Evolutionary conservation across 2,113 vertebrate genomes (phyloP), one percentile per base, ranked within the genome.

Genomic region (Paramisgurnus dabryanus): DNA sequence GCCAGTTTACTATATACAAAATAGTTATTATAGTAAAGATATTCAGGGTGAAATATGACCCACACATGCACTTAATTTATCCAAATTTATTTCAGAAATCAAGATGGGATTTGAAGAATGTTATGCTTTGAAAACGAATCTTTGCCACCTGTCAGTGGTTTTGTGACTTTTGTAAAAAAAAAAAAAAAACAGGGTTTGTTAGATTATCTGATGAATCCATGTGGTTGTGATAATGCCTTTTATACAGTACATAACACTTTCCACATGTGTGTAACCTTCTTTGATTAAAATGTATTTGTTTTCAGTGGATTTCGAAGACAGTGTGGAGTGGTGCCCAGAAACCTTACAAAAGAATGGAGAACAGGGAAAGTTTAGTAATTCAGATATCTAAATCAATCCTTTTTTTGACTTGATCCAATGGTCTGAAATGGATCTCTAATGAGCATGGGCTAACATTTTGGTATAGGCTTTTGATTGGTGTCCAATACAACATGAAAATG

Each of bases 161-260:
- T 58, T 58, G 53, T 72, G 69, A 72, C 69, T 57, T 72, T 58
- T 58, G 50, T 18, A 34, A 34, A 34, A 34, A 34, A 22, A 22
- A 22, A 22, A 22, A 22, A 57, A 72, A 57, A 72, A 7, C 53
- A 41, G 69, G 50, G 50, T 18, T 58, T 58, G 50, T 72, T 34
- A 57, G 50, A 58, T 72, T 41, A 58, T 57, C 40, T 71, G 8
- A 41, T 57, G 50, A 57, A 58, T 58, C 34, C 6, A 18, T 58
- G 34, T 72, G 53, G 39, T 43, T 58, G 39, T 72, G 8, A 7
- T 74, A 2, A 74, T 60, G 57, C 57, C n/a, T 74, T 70, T 73
- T 58, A 18, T 50, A 53, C 50, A 53, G 13, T 53, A 61, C 71
- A 22, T 43, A 13, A 13, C 70, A 60, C 39, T 43, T 73, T 45